phyloP scores from a whole-genome alignment of 2,797 vertebrate species.

The Falco biarmicus region DNA sequence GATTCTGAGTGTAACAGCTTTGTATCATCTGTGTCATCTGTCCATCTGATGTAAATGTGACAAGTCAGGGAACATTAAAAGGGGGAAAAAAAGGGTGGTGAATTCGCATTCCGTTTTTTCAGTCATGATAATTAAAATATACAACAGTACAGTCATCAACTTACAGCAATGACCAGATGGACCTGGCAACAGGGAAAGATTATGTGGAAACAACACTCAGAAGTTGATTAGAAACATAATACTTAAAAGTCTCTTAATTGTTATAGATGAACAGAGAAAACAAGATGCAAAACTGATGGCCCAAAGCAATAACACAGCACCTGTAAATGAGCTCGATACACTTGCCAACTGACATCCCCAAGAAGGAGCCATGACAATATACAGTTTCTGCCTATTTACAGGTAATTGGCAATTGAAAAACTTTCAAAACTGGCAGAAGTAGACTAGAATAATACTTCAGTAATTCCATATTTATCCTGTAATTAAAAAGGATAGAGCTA shows the following conservation, averaged over 20 bases:
- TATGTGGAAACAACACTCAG: neutral
- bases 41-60: neutral
- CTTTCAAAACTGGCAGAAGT: neutral
- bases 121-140: neutral
- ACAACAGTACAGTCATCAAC: neutral
- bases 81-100: neutral
- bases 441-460: neutral
- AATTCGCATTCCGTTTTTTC: neutral
- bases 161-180: neutral
- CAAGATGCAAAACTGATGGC: neutral
- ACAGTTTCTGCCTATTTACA: neutral
- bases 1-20: neutral
- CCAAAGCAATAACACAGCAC: neutral
- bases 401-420: neutral
- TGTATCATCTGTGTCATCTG: neutral
- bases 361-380: neutral
- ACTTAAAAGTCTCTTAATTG: neutral
- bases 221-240: neutral
- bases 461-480: neutral
- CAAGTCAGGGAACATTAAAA: neutral
- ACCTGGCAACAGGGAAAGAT: neutral
- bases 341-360: neutral
- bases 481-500: neutral
- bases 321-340: neutral
- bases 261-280: neutral